These are phyloP conservation scores for Microctenopoma steveboyesi DNA, from an alignment of 2,797 vertebrate genomes.

Conservation along the genomic window DNA sequence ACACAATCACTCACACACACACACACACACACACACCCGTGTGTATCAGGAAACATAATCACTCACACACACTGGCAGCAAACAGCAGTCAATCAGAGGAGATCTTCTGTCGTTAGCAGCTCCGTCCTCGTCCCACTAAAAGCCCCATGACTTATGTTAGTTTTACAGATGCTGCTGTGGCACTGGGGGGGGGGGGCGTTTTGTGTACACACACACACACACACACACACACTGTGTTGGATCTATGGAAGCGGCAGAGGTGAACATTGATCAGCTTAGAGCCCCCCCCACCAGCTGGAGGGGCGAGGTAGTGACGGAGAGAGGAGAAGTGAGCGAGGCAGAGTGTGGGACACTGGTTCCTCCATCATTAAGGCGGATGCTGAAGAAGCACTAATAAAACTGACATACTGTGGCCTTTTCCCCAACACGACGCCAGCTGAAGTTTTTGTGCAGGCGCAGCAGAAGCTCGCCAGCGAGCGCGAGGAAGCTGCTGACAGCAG, in stretches of 20 bases:
- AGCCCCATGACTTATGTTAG: not conserved
- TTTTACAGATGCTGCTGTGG: not conserved
- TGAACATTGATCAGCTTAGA: no score
- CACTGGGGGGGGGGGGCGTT: not conserved
- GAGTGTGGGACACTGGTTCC: conserved; percentile 3
- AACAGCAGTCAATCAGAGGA: not conserved
- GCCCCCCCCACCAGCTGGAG: not conserved
- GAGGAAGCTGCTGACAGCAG: conserved; percentile 11
- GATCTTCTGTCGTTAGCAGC: conserved; percentile 4
- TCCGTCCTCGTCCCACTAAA: not conserved
- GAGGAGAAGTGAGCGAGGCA: not conserved
- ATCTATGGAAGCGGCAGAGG: no score
- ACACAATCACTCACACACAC: not conserved
- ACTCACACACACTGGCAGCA: not conserved
- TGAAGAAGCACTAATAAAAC: conserved; percentile 47
- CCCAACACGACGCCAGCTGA: not conserved
- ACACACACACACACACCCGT: not conserved
- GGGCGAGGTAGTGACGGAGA: not conserved
- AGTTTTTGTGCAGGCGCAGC: not conserved
- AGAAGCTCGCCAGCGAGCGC: conserved; percentile 6
- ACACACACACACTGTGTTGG: no score
- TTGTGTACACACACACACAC: no score
- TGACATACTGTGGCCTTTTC: conserved; percentile 34
- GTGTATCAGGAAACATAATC: conserved; percentile 8
- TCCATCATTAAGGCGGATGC: conserved; percentile 53